A percentile compares a stretch with the other conserved stretches of the same genome.
phyloP scores from a whole-genome alignment of 2,113 vertebrate genomes.

The Todiramphus saurophagus region DNA sequence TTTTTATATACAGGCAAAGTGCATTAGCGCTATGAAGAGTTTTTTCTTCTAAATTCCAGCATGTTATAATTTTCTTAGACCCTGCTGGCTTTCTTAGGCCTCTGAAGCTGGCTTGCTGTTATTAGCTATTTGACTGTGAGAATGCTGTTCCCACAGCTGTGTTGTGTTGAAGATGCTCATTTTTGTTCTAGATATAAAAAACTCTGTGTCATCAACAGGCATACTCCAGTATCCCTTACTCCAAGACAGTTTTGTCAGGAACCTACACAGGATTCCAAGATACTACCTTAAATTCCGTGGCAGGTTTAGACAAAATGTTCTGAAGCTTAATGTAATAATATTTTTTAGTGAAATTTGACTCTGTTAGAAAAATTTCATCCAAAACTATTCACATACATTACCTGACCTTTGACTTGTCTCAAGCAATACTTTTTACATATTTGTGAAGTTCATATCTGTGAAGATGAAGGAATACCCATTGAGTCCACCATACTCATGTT shows the following conservation, averaged over 20 bases:
- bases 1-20: neutral
- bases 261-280: neutral
- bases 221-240: neutral
- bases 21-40: fast-evolving
- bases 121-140: neutral
- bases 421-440: neutral
- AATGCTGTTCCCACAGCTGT: neutral
- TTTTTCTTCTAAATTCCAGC: neutral
- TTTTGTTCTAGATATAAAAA: neutral
- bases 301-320: neutral
- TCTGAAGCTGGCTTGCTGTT: neutral
- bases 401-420: neutral
- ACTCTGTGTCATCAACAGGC: fast-evolving
- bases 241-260: neutral
- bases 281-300: neutral
- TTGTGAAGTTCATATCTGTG: neutral
- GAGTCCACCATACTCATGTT: fast-evolving
- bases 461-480: neutral
- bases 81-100: neutral
- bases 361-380: neutral
- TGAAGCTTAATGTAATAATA: neutral
- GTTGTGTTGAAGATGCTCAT: neutral
- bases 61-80: neutral
- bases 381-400: neutral
- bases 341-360: neutral